Base-by-base conservation (phyloP, 2,888 invertebrate genomes). In the Xanthorhoe designata region DNA sequence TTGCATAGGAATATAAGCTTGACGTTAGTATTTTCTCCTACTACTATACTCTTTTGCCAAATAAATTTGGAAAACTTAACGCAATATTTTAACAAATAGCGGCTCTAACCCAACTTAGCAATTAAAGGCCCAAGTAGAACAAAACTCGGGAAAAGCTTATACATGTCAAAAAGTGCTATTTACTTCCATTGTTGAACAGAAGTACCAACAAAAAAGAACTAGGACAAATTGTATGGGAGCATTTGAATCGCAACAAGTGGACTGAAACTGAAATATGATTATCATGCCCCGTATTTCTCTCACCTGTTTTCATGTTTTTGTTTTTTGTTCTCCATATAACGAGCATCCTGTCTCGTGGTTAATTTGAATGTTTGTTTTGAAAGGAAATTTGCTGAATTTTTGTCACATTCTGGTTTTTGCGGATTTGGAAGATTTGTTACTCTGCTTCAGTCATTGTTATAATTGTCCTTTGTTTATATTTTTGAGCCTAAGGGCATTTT, bases 331-430 rank as follows among this genome's bases (percentile, higher is more conserved):
- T 78, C 76, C 73, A 77, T 81, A 81, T 89, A 90, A 91, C 89
- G 88, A 90, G 89, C 88, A 83, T 89, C 90, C 89, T 84, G 88
- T 86, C 84, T 78, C 79, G 83, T 78, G 85, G 89, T 89, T 91
- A 91, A 90, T 91, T 90, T 88, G 85, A 85, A 88, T 87, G 83
- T 85, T 81, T 84, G 85, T 49, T 85, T 87, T 83, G 75, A 82
- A 80, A 80, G 78, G 78, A 72, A 83, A 81, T 83, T 87, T 78
- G 79, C 79, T 79, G 81, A 76, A 80, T 83, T 85, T 86, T 85
- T 83, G 83, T 79, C 78, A 76, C 73, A 77, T 81, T 81, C 78
- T 77, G 71, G 70, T 71, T 73, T 70, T 60, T 68, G 65, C 63
- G 54, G 49, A 49, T 64, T 66, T 67, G 17, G 67, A 66, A 66